A percentile compares a stretch with the other conserved stretches of the same genome.
phyloP scores from a whole-genome alignment of 2,113 vertebrate genomes.

The Callocephalon fimbriatum region DNA sequence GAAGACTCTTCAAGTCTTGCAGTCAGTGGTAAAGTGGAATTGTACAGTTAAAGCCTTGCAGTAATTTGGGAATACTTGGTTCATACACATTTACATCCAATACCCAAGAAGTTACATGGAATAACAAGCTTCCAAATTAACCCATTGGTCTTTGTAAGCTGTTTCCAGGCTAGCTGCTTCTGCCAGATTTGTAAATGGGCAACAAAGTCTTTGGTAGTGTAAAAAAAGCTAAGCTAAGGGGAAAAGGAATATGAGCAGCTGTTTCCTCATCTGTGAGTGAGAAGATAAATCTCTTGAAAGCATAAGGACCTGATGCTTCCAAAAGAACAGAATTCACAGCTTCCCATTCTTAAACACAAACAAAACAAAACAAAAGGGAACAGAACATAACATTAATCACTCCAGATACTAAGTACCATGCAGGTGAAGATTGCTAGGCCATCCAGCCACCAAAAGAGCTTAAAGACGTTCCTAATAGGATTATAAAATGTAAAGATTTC shows the following conservation, averaged over 20 bases:
- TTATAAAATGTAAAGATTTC: not conserved
- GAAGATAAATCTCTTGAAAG: not conserved
- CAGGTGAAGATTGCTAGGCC: not conserved
- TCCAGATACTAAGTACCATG: not conserved
- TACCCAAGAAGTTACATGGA: not conserved
- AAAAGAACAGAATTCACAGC: not conserved
- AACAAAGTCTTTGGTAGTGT: not conserved
- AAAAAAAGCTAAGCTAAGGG: not conserved
- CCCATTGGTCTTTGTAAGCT: not conserved
- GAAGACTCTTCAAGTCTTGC: not conserved
- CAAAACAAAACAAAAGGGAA: not conserved
- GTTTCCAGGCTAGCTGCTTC: not conserved
- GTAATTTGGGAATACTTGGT: not conserved
- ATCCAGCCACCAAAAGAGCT: not conserved
- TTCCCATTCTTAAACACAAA: not conserved
- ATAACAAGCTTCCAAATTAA: not conserved
- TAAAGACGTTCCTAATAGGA: not conserved
- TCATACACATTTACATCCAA: not conserved
- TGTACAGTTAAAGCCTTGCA: not conserved
- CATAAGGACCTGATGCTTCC: rapidly evolving
- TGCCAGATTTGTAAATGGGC: not conserved
- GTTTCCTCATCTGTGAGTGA: not conserved
- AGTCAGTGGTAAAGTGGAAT: not conserved
- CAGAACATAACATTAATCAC: not conserved
- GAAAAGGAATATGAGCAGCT: not conserved